These are phyloP conservation scores for Aphelinus atriplicis DNA, from an alignment of 1,140 invertebrate genomes.

Conservation along the genomic window DNA sequence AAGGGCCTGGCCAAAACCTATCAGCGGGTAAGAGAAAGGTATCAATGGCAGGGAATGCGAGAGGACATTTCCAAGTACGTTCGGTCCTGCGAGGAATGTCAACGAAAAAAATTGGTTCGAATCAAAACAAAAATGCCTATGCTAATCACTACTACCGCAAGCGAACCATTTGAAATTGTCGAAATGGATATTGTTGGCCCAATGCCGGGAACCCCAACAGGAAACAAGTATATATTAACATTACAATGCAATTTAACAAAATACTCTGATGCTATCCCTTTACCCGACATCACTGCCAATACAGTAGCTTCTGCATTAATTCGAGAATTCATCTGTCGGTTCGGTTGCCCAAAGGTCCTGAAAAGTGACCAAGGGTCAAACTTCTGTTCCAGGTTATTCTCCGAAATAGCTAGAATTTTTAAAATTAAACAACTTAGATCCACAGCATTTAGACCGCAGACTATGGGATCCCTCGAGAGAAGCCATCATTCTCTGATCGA, in stretches of 20 bases:
- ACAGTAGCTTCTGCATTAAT: constrained; percentile 40
- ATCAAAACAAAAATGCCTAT: constrained; percentile 7
- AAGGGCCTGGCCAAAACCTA: background rate
- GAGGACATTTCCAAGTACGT: background rate
- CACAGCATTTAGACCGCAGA: constrained; percentile 12
- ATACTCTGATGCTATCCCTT: constrained; percentile 14
- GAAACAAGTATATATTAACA: constrained; percentile 12
- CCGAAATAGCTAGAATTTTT: background rate
- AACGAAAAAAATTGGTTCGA: background rate
- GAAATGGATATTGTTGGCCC: constrained; percentile 17
- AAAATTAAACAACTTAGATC: background rate
- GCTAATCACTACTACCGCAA: background rate
- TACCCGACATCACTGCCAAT: constrained; percentile 13
- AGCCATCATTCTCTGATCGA: constrained; percentile 6
- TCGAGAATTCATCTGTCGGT: constrained; percentile 8
- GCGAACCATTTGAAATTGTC: constrained; percentile 11
- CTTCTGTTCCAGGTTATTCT: background rate
- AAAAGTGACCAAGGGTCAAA: constrained; percentile 6
- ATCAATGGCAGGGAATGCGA: background rate
- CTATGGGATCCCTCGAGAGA: constrained; percentile 1
- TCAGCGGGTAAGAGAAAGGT: background rate
- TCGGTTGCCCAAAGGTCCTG: background rate
- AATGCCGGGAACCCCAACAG: background rate
- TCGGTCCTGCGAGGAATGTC: background rate
- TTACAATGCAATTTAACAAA: constrained; percentile 8